Evolutionary conservation across 2,888 invertebrate genomes (phyloP).

Genomic region (Ormyrus pomaceus): DNA sequence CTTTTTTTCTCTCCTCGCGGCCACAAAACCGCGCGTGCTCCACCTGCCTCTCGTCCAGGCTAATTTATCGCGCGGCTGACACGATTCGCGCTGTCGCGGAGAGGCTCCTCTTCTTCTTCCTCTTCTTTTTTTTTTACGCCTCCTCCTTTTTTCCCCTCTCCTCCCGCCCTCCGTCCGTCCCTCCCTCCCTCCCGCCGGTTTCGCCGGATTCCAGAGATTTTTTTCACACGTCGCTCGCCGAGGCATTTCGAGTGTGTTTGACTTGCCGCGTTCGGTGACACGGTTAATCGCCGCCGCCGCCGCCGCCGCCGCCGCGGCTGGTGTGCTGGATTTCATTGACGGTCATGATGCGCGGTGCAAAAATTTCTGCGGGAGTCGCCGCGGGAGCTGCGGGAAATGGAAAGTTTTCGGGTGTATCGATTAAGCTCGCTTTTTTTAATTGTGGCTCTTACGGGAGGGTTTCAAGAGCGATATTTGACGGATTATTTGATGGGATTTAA

Average conservation of each 20-base stretch:
- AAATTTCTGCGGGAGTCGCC: too few species aligned
- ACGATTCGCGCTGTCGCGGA: too few species aligned
- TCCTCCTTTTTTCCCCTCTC: not conserved
- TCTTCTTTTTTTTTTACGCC: not conserved
- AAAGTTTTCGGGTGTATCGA: too few species aligned
- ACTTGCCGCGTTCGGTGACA: slow-evolving; percentile 13
- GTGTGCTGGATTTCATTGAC: not conserved
- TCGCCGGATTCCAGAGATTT: slow-evolving; percentile 38
- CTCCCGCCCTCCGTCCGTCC: not conserved
- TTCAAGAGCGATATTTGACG: too few species aligned
- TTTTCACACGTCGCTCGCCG: slow-evolving; percentile 18
- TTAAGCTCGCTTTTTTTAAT: too few species aligned
- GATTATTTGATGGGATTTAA: too few species aligned
- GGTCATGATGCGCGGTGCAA: too few species aligned
- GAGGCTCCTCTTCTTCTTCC: too few species aligned
- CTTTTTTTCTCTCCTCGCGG: slow-evolving; percentile 19
- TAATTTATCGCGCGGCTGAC: not conserved
- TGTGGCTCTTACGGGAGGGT: too few species aligned
- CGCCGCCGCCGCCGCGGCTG: too few species aligned
- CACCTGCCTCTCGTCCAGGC: not conserved
- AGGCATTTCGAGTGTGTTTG: slow-evolving; percentile 17
- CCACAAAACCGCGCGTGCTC: too few species aligned
- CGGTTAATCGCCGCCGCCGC: not conserved
- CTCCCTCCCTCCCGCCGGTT: not conserved
- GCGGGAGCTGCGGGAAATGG: too few species aligned